phyloP scores from a whole-genome alignment of 2,113 vertebrate genomes.

The Paradoxurus hermaphroditus region DNA sequence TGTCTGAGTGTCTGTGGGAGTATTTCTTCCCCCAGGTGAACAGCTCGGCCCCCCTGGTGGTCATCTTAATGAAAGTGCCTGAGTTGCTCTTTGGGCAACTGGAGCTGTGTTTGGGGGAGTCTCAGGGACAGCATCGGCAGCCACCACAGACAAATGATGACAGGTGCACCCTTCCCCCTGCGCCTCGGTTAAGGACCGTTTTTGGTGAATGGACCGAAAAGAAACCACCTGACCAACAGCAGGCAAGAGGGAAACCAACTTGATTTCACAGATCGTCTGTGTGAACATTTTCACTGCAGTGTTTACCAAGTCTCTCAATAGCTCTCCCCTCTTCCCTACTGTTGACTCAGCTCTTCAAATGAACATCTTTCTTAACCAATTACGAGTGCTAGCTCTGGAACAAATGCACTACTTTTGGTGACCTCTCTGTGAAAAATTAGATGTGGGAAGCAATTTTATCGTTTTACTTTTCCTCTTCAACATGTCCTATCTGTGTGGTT shows the following conservation, averaged over 20 bases:
- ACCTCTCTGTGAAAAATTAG: not conserved
- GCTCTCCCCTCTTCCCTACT: not conserved
- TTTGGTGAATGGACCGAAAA: not conserved
- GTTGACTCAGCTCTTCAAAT: not conserved
- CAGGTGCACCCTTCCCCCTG: rapidly evolving
- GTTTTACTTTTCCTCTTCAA: not conserved
- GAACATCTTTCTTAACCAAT: not conserved
- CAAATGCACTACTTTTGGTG: not conserved
- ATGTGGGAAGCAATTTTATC: not conserved
- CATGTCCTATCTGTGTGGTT: not conserved
- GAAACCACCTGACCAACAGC: not conserved
- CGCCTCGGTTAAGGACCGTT: not conserved
- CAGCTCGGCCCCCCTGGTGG: not conserved
- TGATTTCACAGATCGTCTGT: not conserved
- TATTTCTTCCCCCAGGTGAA: not conserved
- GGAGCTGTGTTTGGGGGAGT: not conserved
- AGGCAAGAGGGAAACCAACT: not conserved
- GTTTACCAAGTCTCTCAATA: not conserved
- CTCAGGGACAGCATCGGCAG: not conserved
- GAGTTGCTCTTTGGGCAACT: not conserved
- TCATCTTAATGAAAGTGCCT: not conserved
- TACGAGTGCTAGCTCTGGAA: not conserved
- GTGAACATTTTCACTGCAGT: not conserved
- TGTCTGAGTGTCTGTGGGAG: not conserved
- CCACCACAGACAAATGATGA: not conserved